Percentiles rank a stretch among this genome's conserved stretches.
phyloP scores from a whole-genome alignment of 2,113 vertebrate genomes.

The Pachyramphus minor region DNA sequence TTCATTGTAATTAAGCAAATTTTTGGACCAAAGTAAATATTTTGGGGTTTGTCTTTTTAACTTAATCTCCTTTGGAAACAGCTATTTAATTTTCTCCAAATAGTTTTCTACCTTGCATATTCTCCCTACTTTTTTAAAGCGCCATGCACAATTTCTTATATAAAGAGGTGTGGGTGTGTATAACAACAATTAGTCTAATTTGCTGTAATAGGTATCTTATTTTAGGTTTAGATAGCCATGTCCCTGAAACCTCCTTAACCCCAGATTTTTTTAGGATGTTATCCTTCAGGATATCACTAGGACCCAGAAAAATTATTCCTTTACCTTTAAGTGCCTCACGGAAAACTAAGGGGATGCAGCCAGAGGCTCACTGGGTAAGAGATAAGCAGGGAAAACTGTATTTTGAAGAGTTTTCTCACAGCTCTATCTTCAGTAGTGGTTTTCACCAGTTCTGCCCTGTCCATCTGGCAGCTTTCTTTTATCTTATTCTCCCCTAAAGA shows the following conservation, averaged over 20 bases:
- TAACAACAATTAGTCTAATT: not conserved
- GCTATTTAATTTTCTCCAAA: not conserved
- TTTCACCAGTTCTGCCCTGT: not conserved
- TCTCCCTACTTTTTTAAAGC: not conserved
- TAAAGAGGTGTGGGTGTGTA: rapidly evolving
- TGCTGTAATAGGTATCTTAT: not conserved
- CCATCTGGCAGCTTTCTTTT: not conserved
- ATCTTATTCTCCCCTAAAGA: not conserved
- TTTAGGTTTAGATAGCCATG: not conserved
- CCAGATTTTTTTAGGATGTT: not conserved
- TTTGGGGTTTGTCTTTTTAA: not conserved
- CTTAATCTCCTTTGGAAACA: not conserved
- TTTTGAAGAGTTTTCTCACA: not conserved
- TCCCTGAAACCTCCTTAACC: not conserved
- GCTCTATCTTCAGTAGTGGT: not conserved
- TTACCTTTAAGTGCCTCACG: not conserved
- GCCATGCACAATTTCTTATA: not conserved
- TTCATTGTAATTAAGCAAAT: not conserved
- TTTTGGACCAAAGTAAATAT: not conserved
- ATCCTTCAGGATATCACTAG: not conserved
- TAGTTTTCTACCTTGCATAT: not conserved
- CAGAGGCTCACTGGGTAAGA: not conserved
- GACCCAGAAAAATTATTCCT: not conserved
- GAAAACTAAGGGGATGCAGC: not conserved
- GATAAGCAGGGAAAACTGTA: not conserved